A percentile compares a stretch with the other conserved stretches of the same genome.
Conservation (phyloP, 2,797 vertebrate species). For the Pangasius krempfi region DNA sequence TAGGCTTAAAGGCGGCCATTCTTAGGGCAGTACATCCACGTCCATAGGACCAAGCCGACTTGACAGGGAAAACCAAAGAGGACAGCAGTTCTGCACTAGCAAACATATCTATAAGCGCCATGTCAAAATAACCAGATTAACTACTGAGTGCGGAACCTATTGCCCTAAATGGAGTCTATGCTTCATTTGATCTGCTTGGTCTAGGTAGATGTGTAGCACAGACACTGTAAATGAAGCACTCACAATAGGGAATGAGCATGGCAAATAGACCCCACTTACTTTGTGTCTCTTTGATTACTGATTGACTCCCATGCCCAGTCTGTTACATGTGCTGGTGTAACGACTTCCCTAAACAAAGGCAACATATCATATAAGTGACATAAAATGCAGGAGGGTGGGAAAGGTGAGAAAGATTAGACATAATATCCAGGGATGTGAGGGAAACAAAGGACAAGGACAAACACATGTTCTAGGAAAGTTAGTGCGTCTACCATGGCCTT, state of each 20-base stretch:
- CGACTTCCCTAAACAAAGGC: neutral
- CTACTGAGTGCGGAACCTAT: neutral
- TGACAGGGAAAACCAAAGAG: neutral
- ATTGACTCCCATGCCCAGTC: neutral
- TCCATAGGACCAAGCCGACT: neutral
- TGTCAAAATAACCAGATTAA: neutral
- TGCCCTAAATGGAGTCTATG: neutral
- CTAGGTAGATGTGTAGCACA: neutral
- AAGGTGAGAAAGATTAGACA: neutral
- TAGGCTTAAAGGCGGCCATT: neutral
- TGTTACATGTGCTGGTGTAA: neutral
- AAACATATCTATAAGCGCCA: neutral
- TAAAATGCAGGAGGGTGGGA: neutral
- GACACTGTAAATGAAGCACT: neutral
- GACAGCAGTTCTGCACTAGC: neutral
- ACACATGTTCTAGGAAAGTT: neutral
- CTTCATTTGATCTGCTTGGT: neutral
- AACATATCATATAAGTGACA: neutral
- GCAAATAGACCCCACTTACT: neutral
- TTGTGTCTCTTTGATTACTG: neutral
- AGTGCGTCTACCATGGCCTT: neutral
- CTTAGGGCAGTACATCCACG: neutral
- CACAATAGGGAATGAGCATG: neutral
- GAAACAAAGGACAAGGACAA: neutral
- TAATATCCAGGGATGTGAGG: neutral